Percentiles rank a stretch among this genome's conserved stretches.
These are phyloP conservation scores for Tenthredo notha DNA, from an alignment of 2,888 invertebrate species.

Conservation along the genomic window DNA sequence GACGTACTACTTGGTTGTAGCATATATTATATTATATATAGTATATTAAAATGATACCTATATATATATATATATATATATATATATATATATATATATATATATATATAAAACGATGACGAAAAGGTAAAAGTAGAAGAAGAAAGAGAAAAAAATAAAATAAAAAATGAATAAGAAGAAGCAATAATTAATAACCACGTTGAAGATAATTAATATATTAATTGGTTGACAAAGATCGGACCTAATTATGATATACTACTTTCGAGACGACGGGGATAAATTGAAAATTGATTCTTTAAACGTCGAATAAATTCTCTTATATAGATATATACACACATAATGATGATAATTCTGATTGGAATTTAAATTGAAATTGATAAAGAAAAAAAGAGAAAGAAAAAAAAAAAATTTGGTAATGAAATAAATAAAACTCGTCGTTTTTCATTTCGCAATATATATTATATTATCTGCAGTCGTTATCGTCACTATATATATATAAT, in stretches of 20 bases:
- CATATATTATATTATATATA: slow-evolving; percentile 38
- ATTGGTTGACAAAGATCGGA: neutral
- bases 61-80: neutral
- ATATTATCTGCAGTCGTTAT: slow-evolving; percentile 38
- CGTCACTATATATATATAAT: slow-evolving; percentile 35
- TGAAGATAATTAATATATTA: slow-evolving; percentile 1
- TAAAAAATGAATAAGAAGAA: neutral
- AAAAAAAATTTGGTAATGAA: neutral
- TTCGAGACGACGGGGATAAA: neutral
- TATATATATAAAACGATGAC: neutral
- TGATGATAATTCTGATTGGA: neutral
- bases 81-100: neutral
- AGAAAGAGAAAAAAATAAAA: slow-evolving; percentile 5
- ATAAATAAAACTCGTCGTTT: neutral
- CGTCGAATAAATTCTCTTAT: neutral
- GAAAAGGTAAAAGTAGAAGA: neutral
- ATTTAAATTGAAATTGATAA: neutral
- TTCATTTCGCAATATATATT: slow-evolving; percentile 6
- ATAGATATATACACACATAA: neutral
- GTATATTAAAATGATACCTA: neutral
- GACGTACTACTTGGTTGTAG: slow-evolving; percentile 67
- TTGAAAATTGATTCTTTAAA: neutral
- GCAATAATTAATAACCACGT: slow-evolving; percentile 33
- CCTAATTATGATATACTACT: neutral
- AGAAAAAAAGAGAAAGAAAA: neutral